A percentile compares a stretch with the other conserved stretches of the same genome.
phyloP scores from a whole-genome alignment of 2,797 vertebrate species.

The Hydrocynus forskahlii region DNA sequence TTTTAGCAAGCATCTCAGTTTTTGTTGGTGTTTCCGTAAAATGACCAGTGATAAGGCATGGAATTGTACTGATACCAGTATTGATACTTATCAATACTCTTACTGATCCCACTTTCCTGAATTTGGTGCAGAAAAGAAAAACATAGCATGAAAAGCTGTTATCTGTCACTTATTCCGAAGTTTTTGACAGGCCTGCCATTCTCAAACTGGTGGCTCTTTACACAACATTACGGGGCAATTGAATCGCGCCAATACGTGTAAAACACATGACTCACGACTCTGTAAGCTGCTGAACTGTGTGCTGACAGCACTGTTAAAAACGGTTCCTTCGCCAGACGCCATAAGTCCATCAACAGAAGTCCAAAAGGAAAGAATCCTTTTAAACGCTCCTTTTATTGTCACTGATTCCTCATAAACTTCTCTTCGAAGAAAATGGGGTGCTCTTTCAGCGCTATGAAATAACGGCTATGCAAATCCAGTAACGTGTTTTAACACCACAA shows the following conservation, averaged over 20 bases:
- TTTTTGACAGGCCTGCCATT: neutral
- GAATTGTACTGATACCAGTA: too few species aligned
- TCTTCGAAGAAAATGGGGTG: neutral
- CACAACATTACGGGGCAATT: neutral
- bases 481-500: neutral
- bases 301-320: neutral
- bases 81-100: too few species aligned
- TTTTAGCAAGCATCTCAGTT: too few species aligned
- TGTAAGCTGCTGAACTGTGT: neutral
- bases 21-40: too few species aligned
- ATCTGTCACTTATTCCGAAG: too few species aligned
- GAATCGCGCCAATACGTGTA: neutral
- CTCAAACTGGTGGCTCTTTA: slow-evolving; percentile 9
- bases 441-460: neutral
- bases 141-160: too few species aligned
- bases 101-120: too few species aligned
- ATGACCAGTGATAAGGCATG: too few species aligned
- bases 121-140: too few species aligned
- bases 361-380: neutral
- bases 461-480: neutral
- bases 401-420: neutral
- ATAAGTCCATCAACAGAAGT: neutral
- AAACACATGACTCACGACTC: neutral
- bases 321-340: neutral
- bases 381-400: neutral